Base-by-base conservation (phyloP, 2,797 vertebrate genomes). In the Lithobates sylvaticus region DNA sequence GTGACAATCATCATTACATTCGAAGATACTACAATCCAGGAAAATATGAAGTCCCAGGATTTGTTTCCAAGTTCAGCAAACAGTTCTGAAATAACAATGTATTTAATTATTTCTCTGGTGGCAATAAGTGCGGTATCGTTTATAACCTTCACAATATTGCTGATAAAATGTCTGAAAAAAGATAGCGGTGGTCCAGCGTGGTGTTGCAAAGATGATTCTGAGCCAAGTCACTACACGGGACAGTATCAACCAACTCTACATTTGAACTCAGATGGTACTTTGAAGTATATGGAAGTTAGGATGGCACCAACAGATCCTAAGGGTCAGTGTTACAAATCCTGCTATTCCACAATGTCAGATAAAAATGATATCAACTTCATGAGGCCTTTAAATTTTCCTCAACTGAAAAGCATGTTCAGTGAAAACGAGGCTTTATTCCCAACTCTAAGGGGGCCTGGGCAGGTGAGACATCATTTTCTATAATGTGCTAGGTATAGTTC, bases 201-300 rank as follows among this genome's bases (percentile, higher is more conserved):
- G 84, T 96, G 94, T 88, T 86, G 90, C 88, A 88, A 84, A 73
- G 91, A 86, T 64, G 89, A 91, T 69, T 91, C 91, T 0, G 95
- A 96, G 42, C 91, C 96, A 68, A 92, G 92, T 74, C 96, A 96
- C 67, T 90, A 94, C 86, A 96, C 96, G 89, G 96, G 96, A 89
- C 96, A 97, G 81, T 94, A 96, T 91, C 96, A 94, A 95, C 97
- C 92, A 93, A 99, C 95, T 92, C 96, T 92, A 89, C 99, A 98
- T 89, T 95, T 99, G 78, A 99, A 97, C 90, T 96, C 97, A 0
- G 98, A 99, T 9, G 98, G 97, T 89, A 98, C 98, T 2, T 97
- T 99, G 78, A 96, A 97, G 88, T 99, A 99, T 88, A 97, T 99
- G 97, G 98, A 99, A 92, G 98, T 99, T 85, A 97, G 97, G 6